A percentile compares a stretch with the other conserved stretches of the same genome.
Evolutionary conservation across 2,888 invertebrate species (phyloP).

Genomic region (Caenorhabditis sp.): DNA sequence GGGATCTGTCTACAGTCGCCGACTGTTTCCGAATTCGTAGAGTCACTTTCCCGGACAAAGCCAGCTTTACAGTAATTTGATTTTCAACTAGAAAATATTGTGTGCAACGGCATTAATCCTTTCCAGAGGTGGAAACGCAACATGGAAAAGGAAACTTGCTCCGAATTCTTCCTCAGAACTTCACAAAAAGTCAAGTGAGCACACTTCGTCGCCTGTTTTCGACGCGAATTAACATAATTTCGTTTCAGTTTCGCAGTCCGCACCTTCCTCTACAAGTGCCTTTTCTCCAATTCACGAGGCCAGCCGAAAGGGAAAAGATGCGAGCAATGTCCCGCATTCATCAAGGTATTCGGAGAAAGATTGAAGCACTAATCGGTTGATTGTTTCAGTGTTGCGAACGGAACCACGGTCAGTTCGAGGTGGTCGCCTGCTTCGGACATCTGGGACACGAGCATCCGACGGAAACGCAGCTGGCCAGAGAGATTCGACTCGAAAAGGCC

Average conservation of each 20-base stretch:
- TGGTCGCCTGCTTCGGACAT: conserved; percentile 65
- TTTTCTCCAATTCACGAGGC: conserved; percentile 51
- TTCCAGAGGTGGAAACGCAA: conserved; percentile 35
- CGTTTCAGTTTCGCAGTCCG: conserved; percentile 28
- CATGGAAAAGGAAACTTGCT: conserved; percentile 37
- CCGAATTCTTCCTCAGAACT: conserved; percentile 48
- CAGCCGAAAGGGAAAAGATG: conserved; percentile 22
- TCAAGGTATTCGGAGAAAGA: conserved; percentile 18
- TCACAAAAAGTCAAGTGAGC: conserved; percentile 49
- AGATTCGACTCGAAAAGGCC: conserved; percentile 22
- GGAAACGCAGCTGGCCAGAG: conserved; percentile 18
- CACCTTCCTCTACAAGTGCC: conserved; percentile 45
- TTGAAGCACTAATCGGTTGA: background rate
- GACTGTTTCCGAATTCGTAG: conserved; percentile 32
- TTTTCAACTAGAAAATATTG: too few species aligned
- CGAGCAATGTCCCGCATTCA: conserved; percentile 64
- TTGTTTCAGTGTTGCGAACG: conserved; percentile 43
- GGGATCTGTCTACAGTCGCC: conserved; percentile 17
- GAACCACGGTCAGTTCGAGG: conserved; percentile 51
- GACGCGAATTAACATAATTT: background rate
- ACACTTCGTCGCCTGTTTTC: too few species aligned
- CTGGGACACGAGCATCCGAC: conserved; percentile 60
- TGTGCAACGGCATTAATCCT: too few species aligned
- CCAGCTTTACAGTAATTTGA: conserved; percentile 21
- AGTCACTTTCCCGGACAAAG: conserved; percentile 24